Base-by-base conservation (phyloP, 2,888 invertebrate genomes). In the Belgica antarctica region DNA sequence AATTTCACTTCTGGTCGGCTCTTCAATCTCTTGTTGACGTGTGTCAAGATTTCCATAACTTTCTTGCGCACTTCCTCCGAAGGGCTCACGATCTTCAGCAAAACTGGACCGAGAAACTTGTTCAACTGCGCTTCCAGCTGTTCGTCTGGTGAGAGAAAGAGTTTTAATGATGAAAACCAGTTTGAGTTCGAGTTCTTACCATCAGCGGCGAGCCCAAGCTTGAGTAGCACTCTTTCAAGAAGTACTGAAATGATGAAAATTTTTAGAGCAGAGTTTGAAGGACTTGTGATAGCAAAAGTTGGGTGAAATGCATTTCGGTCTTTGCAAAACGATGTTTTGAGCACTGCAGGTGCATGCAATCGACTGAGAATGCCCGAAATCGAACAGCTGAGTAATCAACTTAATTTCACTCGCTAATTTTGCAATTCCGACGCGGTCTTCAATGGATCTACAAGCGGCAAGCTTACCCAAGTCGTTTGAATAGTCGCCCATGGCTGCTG, bases 41-140 rank as follows among this genome's bases (percentile, higher is more conserved):
- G 96, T 66, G 94, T 89, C 71, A 96, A 80, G 36, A 96, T 81
- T 78, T 96, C 96, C 88, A 96, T 92, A 12, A 96, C 94, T 88
- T 87, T 87, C 73, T 82, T 82, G 62, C 87, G 81, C 61, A 96
- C 94, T 76, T 87, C 88, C 78, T 94, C 94, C 80, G 93, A 87
- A 52, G 88, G 86, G 22, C 94, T 94, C 57, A 92, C 89, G 63
- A 96, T 82, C 81, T 96, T 96, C n/a, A 94, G 82, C 72, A 96
- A 84, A 70, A 95, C 92, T 17, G 95, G 94, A 25, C 92, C 86
- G 70, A 96, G 80, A 78, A 95, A 95, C 77, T 70, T 70, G 25
- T 70, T 70, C 1, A 70, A 12, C 5, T 61, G 61, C 2, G 85
- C 86, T 79, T 95, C 90, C 70, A 96, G 82, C 77, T 94, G 90